Base-by-base conservation (phyloP, 2,888 invertebrate genomes). In the Branchipolynoe longqiensis region DNA sequence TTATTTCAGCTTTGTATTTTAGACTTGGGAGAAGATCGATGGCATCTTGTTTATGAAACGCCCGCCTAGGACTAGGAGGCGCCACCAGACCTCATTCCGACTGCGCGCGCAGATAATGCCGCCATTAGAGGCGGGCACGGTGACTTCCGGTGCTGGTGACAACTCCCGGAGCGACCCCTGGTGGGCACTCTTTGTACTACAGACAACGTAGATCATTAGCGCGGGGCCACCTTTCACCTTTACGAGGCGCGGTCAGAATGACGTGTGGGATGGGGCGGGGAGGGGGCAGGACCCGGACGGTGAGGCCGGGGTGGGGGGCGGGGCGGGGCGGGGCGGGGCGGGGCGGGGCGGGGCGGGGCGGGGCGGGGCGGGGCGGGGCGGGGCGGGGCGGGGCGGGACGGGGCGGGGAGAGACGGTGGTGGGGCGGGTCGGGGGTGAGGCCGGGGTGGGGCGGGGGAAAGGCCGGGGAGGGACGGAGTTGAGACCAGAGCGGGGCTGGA, bases 131-230 rank as follows among this genome's bases (percentile, higher is more conserved):
- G 69, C 36, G 36, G 69, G 69, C 36, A n/a, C 12, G 38, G 33
- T 14, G 2, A 38, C 69, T 69, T 69, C 69, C 69, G 69, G 69
- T 69, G 69, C 33, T 33, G 69, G 69, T 69, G 69, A 69, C 69
- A 69, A 69, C 36, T 33, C 69, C 38, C 36, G 38, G 69, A 33
- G 69, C 38, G 69, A 69, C 69, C 69, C 69, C 69, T 69, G 36
- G 69, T 38, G 69, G 69, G 22, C 18, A 1, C 36, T 18, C 69
- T 69, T 69, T 69, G 69, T 69, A 69, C 69, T 69, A 38, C 69
- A 69, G 69, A 69, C 69, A 69, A 69, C 69, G 69, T 69, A 33
- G 69, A 69, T 69, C 69, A 69, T 69, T 69, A 69, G 69, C 48
- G 36, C 69, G 33, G 33, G 69, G 69, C 69, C 69, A 25, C 69